phyloP scores from a whole-genome alignment of 2,113 vertebrate species.

The Corythoichthys intestinalis region DNA sequence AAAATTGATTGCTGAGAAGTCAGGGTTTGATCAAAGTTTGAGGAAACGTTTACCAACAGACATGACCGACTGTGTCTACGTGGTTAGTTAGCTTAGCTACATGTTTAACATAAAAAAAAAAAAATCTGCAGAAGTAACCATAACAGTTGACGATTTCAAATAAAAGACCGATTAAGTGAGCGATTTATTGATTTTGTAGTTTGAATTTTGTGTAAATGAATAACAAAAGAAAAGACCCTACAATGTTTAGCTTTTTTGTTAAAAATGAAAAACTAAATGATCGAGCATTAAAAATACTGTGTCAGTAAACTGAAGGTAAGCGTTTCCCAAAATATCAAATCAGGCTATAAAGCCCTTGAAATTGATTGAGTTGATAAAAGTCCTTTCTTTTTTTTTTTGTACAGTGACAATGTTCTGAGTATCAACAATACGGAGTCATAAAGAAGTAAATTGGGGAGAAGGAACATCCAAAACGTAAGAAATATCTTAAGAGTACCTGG shows the following conservation, averaged over 20 bases:
- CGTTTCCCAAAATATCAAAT: not conserved
- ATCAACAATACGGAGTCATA: constrained; percentile 54
- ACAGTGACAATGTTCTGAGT: constrained; percentile 59
- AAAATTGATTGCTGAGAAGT: constrained; percentile 64
- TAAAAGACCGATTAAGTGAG: not conserved
- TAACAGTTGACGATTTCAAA: not conserved
- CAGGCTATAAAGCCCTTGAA: not conserved
- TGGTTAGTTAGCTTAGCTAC: not conserved
- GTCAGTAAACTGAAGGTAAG: not conserved
- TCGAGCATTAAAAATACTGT: not conserved
- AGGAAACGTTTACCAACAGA: not conserved
- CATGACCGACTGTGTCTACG: not conserved
- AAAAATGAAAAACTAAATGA: not conserved
- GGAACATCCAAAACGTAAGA: not conserved
- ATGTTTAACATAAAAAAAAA: not conserved
- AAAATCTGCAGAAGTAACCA: not conserved
- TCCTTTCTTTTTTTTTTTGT: constrained; percentile 28
- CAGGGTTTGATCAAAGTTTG: constrained; percentile 21
- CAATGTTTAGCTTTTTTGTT: not conserved
- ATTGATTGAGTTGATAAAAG: constrained; percentile 1
- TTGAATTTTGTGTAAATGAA: not conserved
- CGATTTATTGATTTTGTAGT: not conserved
- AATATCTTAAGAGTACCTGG: constrained; percentile 51
- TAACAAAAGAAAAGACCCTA: not conserved
- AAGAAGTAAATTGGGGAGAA: not conserved